Base-by-base conservation (phyloP, 1,140 invertebrate species). In the Polypedilum pembai region DNA sequence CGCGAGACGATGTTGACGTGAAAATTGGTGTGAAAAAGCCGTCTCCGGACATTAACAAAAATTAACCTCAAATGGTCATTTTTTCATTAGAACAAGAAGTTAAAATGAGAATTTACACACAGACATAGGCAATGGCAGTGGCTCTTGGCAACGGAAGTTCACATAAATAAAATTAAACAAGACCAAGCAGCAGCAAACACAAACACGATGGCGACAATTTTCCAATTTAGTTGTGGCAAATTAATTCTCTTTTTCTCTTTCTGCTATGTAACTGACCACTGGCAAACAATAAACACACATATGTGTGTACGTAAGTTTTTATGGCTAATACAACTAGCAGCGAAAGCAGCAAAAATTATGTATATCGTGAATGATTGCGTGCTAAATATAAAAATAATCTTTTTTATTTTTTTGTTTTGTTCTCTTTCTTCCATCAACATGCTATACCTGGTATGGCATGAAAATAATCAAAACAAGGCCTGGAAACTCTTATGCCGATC, bases 261-360 rank as follows among this genome's bases (percentile, higher is more conserved):
- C 45, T 56, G 12, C 45, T 56, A n/a, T 56, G 45, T 56, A 56
- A 56, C 45, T 56, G 45, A 56, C 45, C 45, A 56, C n/a, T 56
- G 45, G 45, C 12, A 56, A 56, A 56, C 45, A 56, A 56, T 56
- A n/a, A n/a, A n/a, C n/a, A 56, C 45, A 33, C 24, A 33, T 33
- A 33, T 33, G 24, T 33, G 5, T 33, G 24, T 33, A 5, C 5
- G 24, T 33, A 33, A 1, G 24, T 33, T 3, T 33, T 33, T 33
- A 33, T 33, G 5, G 24, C 24, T 33, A 33, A 33, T 3, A 33
- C 24, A 33, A 5, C 24, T 33, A 5, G 24, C 24, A 33, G 45
- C 45, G 15, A 15, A 56, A n/a, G 45, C 45, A 56, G 12, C n/a
- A 33, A 33, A 33, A 33, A 33, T 33, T 33, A 33, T 33, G 24